Evolutionary conservation across 2,113 vertebrate genomes (phyloP), one percentile per base, ranked within the genome.

Genomic region (Bagarius yarrelli): DNA sequence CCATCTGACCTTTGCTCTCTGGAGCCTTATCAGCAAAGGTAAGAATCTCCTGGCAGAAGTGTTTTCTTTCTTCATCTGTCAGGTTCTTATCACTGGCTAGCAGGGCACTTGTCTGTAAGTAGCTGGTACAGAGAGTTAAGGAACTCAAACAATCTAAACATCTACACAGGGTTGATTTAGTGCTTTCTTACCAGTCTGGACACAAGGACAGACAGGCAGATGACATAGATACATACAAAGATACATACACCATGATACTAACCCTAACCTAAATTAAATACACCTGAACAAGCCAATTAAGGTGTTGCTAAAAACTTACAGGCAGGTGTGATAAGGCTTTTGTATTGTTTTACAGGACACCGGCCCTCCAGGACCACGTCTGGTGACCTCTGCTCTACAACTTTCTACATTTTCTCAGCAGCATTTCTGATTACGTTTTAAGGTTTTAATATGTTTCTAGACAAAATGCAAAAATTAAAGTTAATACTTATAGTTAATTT

Each of bases 31-130:
- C 87, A 52, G 96, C 92, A 82, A 95, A 96, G 85, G 83, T 90
- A n/a, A 99, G 90, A 25, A 99, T 95, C 89, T 99, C 96, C 84
- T 96, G 95, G 92, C 96, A 98, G 89, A 96, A 99, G 86, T 94
- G 87, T 72, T 89, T 94, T 14, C 96, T 94, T 84, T 99, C 96
- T 3, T 94, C 94, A 0, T 92, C 91, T 0, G 88, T 91, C 74
- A 99, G 89, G 87, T 96, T 95, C 13, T 5, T 53, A 44, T 99
- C 98, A 5, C 95, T 91, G 40, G 97, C 98, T 87, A 99, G 89
- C 81, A 98, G 93, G 89, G 95, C 95, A 79, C 97, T 96, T 8
- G 96, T 99, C 90, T 96, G 96, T 78, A 99, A 92, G 89, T 98
- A 99, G 87, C 97, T 99, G 86, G 11, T 25, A 77, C 0, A 23